Evolutionary conservation across 2,113 vertebrate species (phyloP), one percentile per base, ranked within the genome.

Genomic region (Antigone vipio): DNA sequence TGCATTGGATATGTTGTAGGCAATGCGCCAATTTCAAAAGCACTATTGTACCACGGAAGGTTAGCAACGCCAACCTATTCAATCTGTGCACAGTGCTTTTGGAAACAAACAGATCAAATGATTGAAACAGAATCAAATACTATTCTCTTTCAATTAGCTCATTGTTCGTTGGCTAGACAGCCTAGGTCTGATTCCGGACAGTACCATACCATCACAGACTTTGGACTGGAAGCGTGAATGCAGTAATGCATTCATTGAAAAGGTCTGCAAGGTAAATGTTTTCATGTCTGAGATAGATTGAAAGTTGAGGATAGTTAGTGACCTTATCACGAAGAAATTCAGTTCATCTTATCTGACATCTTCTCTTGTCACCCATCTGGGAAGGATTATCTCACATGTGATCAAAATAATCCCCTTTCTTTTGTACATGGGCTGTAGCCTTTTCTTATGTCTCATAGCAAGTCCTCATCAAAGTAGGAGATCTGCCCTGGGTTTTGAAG

Each of bases 91-190:
- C 69, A 55, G 32, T 79, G 38, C 55, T 85, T 89, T 85, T 73
- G 74, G 50, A 93, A 94, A 93, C 58, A 73, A 87, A 73, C 66
- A 83, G 67, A 95, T 97, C 44, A 96, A 91, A 88, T 91, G 75
- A 66, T 76, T 82, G 93, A 85, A 96, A 89, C 32, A 58, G 58
- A 95, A 93, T 93, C 66, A 73, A 96, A 88, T 53, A n/a, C 53
- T 77, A 2, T 77, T 88, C 45, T 88, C 71, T 73, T 95, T 94
- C 66, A 82, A 62, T 89, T 85, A 88, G 74, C 49, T 93, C 50
- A 85, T 95, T 89, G 64, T 96, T 88, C 0, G 0, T 50, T 91
- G 91, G 71, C 93, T 92, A 93, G 93, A 95, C 90, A 95, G 71
- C 32, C 53, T 52, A 69, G 82, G 58, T 87, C 75, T 92, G 50